These are phyloP conservation scores for Drosophila maculinotata DNA, from an alignment of 2,888 invertebrate genomes.

Conservation along the genomic window DNA sequence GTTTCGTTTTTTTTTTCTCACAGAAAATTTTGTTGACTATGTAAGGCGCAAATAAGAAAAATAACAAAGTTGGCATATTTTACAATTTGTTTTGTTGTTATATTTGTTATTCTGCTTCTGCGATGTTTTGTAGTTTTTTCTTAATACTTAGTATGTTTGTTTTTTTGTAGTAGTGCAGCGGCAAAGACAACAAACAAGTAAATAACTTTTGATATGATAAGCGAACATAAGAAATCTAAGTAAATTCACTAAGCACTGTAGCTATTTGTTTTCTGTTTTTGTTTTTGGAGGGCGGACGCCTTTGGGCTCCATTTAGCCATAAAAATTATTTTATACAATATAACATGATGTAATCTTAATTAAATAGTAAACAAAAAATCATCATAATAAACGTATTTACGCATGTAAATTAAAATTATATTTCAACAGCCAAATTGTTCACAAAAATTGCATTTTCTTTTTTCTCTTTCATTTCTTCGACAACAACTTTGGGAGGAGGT, in stretches of 20 bases:
- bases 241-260: slow-evolving; percentile 55
- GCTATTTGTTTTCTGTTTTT: not conserved
- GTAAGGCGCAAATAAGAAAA: slow-evolving; percentile 45
- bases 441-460: slow-evolving; percentile 77
- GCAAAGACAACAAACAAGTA: slow-evolving; percentile 29
- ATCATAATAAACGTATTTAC: slow-evolving; percentile 40
- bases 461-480: slow-evolving; percentile 31
- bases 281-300: not conserved
- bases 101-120: slow-evolving; percentile 11
- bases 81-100: slow-evolving; percentile 13
- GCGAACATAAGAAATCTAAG: slow-evolving; percentile 34
- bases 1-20: slow-evolving; percentile 32
- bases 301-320: slow-evolving; percentile 1
- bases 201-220: slow-evolving; percentile 19
- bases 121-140: slow-evolving; percentile 25
- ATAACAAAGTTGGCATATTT: slow-evolving; percentile 51
- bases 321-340: slow-evolving; percentile 41
- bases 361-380: slow-evolving; percentile 46
- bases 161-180: slow-evolving; percentile 16
- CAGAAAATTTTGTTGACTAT: slow-evolving; percentile 19
- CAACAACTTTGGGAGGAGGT: slow-evolving; percentile 58
- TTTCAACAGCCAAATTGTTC: slow-evolving; percentile 80
- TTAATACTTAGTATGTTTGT: slow-evolving; percentile 47
- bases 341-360: slow-evolving; percentile 50
- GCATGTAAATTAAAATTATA: slow-evolving; percentile 70